Conservation (phyloP, 2,113 vertebrate genomes). For the Laterallus jamaicensis region DNA sequence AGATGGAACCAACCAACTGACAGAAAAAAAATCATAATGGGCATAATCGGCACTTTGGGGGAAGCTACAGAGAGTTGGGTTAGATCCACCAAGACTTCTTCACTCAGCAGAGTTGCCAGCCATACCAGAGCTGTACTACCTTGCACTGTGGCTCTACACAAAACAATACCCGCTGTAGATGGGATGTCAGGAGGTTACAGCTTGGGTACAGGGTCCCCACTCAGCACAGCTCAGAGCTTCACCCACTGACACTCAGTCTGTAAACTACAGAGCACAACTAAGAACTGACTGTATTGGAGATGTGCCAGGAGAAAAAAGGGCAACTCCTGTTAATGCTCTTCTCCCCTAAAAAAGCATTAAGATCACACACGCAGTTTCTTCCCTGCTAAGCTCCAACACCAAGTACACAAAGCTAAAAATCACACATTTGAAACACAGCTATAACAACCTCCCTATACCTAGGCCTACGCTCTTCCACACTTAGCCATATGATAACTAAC, state of each 20-base stretch:
- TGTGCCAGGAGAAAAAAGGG: neutral
- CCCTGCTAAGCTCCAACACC: neutral
- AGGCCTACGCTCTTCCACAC: neutral
- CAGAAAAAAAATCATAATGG: neutral
- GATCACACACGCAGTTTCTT: neutral
- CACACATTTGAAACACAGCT: neutral
- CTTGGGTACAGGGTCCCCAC: neutral
- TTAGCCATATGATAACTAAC: neutral
- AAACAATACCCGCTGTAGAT: accelerated
- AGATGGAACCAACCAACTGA: neutral
- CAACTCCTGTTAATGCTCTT: neutral
- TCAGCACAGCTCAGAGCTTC: neutral
- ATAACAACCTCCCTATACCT: neutral
- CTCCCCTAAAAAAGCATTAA: neutral
- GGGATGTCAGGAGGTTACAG: no score
- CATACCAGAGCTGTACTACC: neutral
- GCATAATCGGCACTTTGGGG: neutral
- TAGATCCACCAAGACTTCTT: neutral
- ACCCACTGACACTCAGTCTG: neutral
- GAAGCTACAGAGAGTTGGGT: neutral
- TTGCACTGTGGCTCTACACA: accelerated
- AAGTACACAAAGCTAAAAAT: neutral
- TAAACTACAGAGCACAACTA: neutral
- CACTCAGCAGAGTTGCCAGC: neutral
- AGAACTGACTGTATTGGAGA: neutral